Conservation (phyloP, 2,113 vertebrate species). For the Nothocercus julius region DNA sequence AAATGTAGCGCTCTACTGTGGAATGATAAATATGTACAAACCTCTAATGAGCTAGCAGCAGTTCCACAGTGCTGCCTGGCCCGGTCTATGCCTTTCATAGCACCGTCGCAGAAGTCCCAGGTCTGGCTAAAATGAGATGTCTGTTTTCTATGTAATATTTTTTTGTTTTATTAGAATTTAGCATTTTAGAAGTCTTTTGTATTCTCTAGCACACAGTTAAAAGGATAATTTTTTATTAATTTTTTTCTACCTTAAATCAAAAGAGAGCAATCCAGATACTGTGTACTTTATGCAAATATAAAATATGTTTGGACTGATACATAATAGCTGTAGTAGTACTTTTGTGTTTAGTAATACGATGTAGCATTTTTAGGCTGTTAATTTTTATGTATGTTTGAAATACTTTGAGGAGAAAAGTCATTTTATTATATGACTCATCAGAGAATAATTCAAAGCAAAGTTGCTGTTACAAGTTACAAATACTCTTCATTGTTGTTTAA, state of each 20-base stretch:
- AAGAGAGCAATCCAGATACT: not conserved
- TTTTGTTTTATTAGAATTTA: not conserved
- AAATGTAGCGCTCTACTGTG: not conserved
- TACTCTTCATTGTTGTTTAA: slow-evolving; percentile 23
- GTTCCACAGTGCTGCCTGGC: not conserved
- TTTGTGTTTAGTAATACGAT: not conserved
- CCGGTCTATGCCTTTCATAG: not conserved
- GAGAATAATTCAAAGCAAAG: not conserved
- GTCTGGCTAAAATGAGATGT: not conserved
- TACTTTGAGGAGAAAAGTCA: not conserved
- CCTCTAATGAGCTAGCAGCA: not conserved
- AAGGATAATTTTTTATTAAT: not conserved
- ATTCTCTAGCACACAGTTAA: not conserved
- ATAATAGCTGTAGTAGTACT: not conserved
- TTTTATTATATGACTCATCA: not conserved
- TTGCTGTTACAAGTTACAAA: slow-evolving; percentile 1
- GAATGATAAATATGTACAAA: not conserved
- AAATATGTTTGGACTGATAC: not conserved
- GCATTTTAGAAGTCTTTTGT: not conserved
- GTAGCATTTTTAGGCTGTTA: not conserved
- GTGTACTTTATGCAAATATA: not conserved
- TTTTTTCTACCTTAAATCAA: not conserved
- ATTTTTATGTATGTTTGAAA: not conserved
- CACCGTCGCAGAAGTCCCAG: not conserved
- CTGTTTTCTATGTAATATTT: not conserved